These are phyloP conservation scores for Chrysochloris asiatica DNA, from an alignment of 2,113 vertebrate species.

Conservation along the genomic window DNA sequence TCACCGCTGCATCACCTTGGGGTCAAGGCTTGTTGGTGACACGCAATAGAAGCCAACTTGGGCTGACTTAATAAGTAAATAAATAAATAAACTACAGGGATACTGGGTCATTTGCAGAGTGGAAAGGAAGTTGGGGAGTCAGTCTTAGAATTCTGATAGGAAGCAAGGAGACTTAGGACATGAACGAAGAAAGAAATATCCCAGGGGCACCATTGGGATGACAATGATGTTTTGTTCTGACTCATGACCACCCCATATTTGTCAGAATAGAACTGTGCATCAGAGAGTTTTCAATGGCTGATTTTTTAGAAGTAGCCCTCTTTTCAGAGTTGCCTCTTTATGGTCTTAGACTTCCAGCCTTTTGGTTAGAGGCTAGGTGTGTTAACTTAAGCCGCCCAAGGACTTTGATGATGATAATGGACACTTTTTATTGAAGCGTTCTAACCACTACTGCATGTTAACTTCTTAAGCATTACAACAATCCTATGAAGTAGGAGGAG, in stretches of 20 bases:
- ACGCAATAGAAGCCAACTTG: neutral
- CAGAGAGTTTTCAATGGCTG: neutral
- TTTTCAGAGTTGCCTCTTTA: neutral
- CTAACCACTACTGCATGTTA: fast-evolving
- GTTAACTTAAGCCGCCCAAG: neutral
- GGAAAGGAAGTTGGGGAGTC: neutral
- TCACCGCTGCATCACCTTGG: neutral
- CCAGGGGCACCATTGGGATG: fast-evolving
- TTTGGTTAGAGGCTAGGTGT: neutral
- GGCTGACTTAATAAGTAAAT: neutral
- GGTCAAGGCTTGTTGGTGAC: neutral
- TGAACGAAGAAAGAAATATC: neutral
- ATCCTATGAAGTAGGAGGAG: neutral
- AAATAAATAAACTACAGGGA: neutral
- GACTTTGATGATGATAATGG: neutral
- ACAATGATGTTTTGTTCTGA: neutral
- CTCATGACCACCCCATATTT: neutral
- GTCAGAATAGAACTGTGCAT: neutral
- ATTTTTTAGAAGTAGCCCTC: neutral
- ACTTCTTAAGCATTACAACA: too few relatives aligned
- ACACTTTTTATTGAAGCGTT: fast-evolving
- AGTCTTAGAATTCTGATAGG: neutral
- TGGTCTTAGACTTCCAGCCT: neutral
- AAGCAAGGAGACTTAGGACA: too few relatives aligned
- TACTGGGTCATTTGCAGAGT: neutral